These are phyloP conservation scores for Cheilosia soror DNA, from an alignment of 2,888 invertebrate species.

Conservation along the genomic window DNA sequence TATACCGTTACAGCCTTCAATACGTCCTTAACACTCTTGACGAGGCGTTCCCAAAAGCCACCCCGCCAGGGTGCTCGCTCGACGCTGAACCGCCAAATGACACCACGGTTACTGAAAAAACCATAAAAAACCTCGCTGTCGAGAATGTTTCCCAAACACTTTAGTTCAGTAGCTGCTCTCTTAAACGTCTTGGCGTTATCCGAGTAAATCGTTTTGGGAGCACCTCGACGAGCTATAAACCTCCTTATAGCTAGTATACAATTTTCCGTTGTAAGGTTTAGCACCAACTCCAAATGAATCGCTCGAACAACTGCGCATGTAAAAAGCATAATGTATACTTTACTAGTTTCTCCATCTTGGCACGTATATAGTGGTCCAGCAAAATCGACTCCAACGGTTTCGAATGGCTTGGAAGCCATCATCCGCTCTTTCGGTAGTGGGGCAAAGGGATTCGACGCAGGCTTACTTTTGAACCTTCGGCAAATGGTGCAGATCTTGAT, in stretches of 20 bases:
- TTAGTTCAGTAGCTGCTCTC: conserved; percentile 9
- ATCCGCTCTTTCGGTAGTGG: conserved; percentile 31
- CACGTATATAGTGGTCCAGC: too few species aligned
- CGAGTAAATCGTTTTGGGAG: conserved; percentile 21
- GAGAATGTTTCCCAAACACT: not conserved
- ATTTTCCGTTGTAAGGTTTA: conserved; percentile 33
- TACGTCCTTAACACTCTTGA: too few species aligned
- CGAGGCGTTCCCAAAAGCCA: too few species aligned
- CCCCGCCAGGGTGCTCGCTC: conserved; percentile 18
- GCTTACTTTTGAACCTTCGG: conserved; percentile 12
- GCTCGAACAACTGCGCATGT: conserved; percentile 48
- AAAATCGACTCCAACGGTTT: conserved; percentile 43
- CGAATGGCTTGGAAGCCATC: conserved; percentile 28
- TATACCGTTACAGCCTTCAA: too few species aligned
- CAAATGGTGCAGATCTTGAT: conserved; percentile 25
- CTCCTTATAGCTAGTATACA: conserved; percentile 41
- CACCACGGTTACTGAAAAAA: conserved; percentile 22
- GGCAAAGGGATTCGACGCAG: conserved; percentile 43
- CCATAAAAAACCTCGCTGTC: conserved; percentile 2
- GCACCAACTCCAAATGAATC: conserved; percentile 47
- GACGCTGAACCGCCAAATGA: conserved; percentile 20
- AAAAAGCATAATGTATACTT: conserved; percentile 49
- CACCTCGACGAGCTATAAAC: conserved; percentile 44
- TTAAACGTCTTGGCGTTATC: conserved; percentile 37
- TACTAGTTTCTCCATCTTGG: conserved; percentile 4